Base-by-base conservation (phyloP, 2,113 vertebrate species). In the Pelvicachromis taeniatus region DNA sequence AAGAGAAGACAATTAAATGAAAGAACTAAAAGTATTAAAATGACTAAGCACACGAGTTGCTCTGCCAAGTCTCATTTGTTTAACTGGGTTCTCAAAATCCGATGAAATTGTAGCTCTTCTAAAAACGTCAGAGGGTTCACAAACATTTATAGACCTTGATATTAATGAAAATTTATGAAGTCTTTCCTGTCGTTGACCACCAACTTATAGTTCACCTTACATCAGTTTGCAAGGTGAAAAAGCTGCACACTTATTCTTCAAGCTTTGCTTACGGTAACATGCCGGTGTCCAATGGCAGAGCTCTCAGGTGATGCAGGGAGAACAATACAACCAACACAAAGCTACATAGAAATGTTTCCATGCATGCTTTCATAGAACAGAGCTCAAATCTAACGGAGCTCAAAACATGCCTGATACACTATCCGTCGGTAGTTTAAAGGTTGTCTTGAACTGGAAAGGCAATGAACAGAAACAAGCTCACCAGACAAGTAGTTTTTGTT, bases 11-110 rank as follows among this genome's bases (percentile, higher is more conserved):
- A 17, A 70, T 26, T 70, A 42, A 68, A 42, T 68, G 23, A 11
- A 68, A 2, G 8, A 70, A 70, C 13, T 23, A 45, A 42, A 45
- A 17, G 1, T 70, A 0, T 17, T 23, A 73, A 0, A 31, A 26
- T 2, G 23, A 50, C 23, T 11, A 11, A 73, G 14, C 42, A 19
- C 16, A 70, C 13, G 17, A 2, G 23, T 50, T 29, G 42, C 42
- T 48, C 68, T 73, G 14, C 42, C 42, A 12, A 45, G 65, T 29
- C 23, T 73, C 23, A 7, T 48, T 29, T 48, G 2, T 73, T 73
- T 73, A 12, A 17, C 21, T 45, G 21, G 40, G 0, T 70, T 68
- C 38, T 4, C 19, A 65, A 65, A 65, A 65, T 65, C 61, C 42
- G n/a, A 26, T 70, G 9, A 45, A 42, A 70, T 12, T 50, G 16